A percentile compares a stretch with the other conserved stretches of the same genome.
These are phyloP conservation scores for Miichthys miiuy DNA, from an alignment of 2,797 vertebrate genomes.

Conservation along the genomic window DNA sequence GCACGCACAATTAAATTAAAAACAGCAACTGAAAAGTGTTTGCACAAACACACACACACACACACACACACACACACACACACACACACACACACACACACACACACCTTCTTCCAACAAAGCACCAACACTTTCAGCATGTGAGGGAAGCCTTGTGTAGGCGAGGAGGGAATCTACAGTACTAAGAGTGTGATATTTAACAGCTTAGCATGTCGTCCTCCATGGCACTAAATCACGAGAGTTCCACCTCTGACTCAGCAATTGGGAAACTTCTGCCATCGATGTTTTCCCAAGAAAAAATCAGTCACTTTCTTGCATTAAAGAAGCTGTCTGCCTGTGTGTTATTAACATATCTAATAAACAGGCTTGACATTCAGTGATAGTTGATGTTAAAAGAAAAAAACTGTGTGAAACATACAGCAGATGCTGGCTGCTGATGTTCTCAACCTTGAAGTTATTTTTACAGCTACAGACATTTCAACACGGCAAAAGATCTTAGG, in stretches of 20 bases:
- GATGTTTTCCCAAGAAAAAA: constrained; percentile 10
- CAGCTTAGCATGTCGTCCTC: constrained; percentile 56
- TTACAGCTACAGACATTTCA: background rate
- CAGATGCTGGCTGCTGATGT: constrained; percentile 14
- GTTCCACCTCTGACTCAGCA: constrained; percentile 71
- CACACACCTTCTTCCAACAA: constrained; percentile 38
- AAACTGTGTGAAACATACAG: constrained; percentile 13
- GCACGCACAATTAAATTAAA: constrained; percentile 8
- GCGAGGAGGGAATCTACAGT: constrained; percentile 66
- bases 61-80: constrained; percentile 17
- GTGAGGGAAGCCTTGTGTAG: constrained; percentile 74
- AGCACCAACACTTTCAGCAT: constrained; percentile 49
- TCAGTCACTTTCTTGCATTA: constrained; percentile 37
- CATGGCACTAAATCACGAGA: constrained; percentile 63
- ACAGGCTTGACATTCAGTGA: constrained; percentile 41
- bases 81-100: constrained; percentile 10
- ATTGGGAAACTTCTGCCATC: constrained; percentile 54
- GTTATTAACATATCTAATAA: constrained; percentile 9
- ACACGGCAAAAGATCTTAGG: background rate
- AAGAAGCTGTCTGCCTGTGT: constrained; percentile 11
- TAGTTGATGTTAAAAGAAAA: background rate
- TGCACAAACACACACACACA: background rate
- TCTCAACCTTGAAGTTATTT: background rate
- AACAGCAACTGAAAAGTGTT: constrained; percentile 5
- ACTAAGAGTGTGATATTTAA: constrained; percentile 73